A percentile compares a stretch with the other conserved stretches of the same genome.
phyloP scores from a whole-genome alignment of 2,888 invertebrate species.

The Thymelicus sylvestris region DNA sequence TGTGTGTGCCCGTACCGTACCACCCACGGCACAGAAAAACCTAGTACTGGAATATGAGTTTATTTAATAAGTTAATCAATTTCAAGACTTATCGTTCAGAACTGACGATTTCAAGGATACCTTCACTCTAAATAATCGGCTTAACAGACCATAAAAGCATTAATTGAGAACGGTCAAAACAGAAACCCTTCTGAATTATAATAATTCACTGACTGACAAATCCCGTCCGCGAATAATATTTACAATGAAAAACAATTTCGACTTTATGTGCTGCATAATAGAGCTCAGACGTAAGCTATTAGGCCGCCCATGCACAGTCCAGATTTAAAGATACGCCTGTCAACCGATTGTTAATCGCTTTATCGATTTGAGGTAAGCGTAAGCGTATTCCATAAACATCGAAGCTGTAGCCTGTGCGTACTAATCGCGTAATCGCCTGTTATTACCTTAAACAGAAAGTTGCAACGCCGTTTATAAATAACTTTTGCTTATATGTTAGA shows the following conservation, averaged over 20 bases:
- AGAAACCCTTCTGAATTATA: conserved; percentile 52
- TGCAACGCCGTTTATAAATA: conserved; percentile 22
- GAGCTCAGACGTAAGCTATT: not conserved
- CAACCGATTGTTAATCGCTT: conserved; percentile 40
- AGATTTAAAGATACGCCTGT: conserved; percentile 41
- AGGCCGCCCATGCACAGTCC: conserved; percentile 40
- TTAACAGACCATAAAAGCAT: conserved; percentile 57
- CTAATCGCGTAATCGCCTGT: conserved; percentile 24
- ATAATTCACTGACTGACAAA: conserved; percentile 69
- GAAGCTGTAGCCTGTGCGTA: not conserved
- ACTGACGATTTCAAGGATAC: conserved; percentile 26
- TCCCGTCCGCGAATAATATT: conserved; percentile 53
- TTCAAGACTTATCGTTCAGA: conserved; percentile 21
- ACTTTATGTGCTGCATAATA: conserved; percentile 29
- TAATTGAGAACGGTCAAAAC: conserved; percentile 70
- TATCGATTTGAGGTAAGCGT: conserved; percentile 29
- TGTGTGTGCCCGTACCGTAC: no score
- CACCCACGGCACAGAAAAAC: no score
- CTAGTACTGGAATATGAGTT: not conserved
- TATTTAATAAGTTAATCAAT: not conserved
- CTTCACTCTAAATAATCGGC: conserved; percentile 54
- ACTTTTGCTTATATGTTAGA: conserved; percentile 14
- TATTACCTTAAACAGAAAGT: conserved; percentile 33
- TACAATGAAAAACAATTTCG: conserved; percentile 20
- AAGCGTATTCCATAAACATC: conserved; percentile 28